Evolutionary conservation across 1,140 invertebrate genomes (phyloP), one percentile per base, ranked within the genome.

Genomic region (Brachionus calyciflorus): DNA sequence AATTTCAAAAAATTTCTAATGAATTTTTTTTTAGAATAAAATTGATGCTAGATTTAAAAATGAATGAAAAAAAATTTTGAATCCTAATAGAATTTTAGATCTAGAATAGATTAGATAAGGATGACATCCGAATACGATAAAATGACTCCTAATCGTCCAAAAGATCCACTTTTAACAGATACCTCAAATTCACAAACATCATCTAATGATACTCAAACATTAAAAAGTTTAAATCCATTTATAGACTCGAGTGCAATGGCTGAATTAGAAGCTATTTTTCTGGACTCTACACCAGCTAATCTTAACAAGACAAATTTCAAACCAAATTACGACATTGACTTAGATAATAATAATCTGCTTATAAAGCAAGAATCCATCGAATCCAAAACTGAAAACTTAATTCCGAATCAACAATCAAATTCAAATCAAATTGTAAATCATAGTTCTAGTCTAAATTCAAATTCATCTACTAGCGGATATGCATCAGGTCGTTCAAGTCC

Each of bases 381-480:
- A 33, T n/a, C n/a, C n/a, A 60, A 60, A 40, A 10, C 1, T 37
- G 55, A 40, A 6, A 33, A 60, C 17, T 26, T 55, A 12, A 26
- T 26, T 26, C 17, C 5, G 17, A 53, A 53, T 53, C 3, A 19
- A 9, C 19, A 1, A 2, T 17, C 55, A 17, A 60, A 60, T 21
- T 30, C n/a, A n/a, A 60, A 7, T 9, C 55, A 17, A 17, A 44
- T 41, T 26, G 60, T 65, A 7, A 65, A 65, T 46, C 60, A 65
- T n/a, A 65, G 60, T 65, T 65, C 60, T 24, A 65, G 60, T 65
- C 40, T 44, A 6, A 65, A 65, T 46, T 65, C 60, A n/a, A 65
- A 65, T 44, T 65, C 60, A 3, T 65, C 60, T 0, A 65, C 60
- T 3, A 65, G 60, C 44, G 60, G 60, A 24, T 65, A 65, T 44